Conservation (phyloP, 2,797 vertebrate species). For the Scleropages formosus region DNA sequence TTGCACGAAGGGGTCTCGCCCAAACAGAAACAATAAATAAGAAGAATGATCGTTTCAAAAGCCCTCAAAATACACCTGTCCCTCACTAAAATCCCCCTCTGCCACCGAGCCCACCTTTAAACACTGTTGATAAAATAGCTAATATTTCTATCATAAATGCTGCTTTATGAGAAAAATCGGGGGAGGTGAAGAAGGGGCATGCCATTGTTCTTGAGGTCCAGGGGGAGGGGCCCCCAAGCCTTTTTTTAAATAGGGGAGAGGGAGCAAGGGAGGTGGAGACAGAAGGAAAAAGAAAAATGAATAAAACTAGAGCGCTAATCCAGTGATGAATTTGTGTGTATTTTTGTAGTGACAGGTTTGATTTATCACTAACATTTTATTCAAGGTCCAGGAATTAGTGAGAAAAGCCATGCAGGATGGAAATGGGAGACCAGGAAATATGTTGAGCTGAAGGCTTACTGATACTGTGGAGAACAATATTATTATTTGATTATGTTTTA, state of each 20-base stretch:
- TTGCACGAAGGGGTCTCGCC: too few relatives aligned
- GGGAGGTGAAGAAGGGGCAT: neutral
- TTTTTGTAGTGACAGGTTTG: conserved; percentile 67
- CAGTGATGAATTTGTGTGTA: conserved; percentile 70
- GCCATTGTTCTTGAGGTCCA: neutral
- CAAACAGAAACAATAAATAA: too few relatives aligned
- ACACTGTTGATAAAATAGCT: too few relatives aligned
- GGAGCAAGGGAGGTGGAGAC: conserved; percentile 31
- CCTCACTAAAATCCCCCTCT: too few relatives aligned
- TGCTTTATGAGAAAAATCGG: neutral
- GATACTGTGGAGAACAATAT: conserved; percentile 44
- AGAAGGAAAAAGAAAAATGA: conserved; percentile 50
- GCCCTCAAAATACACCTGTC: too few relatives aligned
- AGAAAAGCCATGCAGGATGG: conserved; percentile 56
- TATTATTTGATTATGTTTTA: conserved; percentile 45
- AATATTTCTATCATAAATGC: too few relatives aligned
- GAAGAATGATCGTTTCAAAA: too few relatives aligned
- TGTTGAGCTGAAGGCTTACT: conserved; percentile 31
- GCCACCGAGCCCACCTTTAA: too few relatives aligned
- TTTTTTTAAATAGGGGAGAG: conserved; percentile 16
- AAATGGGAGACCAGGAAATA: conserved; percentile 46
- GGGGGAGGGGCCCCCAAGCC: neutral
- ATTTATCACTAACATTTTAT: conserved; percentile 73
- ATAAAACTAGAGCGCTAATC: conserved; percentile 65
- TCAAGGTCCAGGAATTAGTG: conserved; percentile 71